phyloP scores from a whole-genome alignment of 1,140 invertebrate species.

The Drosophila biarmipes region DNA sequence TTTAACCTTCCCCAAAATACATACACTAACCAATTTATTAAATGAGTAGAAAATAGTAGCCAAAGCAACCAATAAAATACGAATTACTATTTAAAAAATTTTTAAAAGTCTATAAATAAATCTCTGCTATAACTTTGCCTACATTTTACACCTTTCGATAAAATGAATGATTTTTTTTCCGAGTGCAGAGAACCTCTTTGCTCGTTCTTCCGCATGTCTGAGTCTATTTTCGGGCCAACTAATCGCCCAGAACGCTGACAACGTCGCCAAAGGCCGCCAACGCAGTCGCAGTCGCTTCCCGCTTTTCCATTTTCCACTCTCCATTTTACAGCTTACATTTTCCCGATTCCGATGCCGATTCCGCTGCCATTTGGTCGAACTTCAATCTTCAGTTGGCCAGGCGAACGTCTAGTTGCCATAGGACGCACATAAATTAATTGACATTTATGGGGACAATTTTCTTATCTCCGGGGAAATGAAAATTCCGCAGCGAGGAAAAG shows the following conservation, averaged over 20 bases:
- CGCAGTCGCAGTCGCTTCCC: slow-evolving; percentile 37
- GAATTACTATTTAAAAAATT: too few relatives aligned
- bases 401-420: slow-evolving; percentile 59
- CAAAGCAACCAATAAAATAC: too few relatives aligned
- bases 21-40: too few relatives aligned
- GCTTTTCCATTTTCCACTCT: slow-evolving; percentile 18
- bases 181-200: slow-evolving; percentile 23
- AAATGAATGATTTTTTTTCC: background rate
- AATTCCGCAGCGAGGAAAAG: slow-evolving; percentile 48
- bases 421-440: slow-evolving; percentile 78
- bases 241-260: slow-evolving; percentile 73
- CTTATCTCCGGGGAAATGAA: slow-evolving; percentile 51
- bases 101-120: too few relatives aligned
- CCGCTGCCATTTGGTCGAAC: slow-evolving; percentile 1
- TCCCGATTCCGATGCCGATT: slow-evolving; percentile 2
- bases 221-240: slow-evolving; percentile 72
- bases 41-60: too few relatives aligned
- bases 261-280: slow-evolving; percentile 52
- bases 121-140: too few relatives aligned
- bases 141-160: background rate
- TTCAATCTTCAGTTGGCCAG: slow-evolving; percentile 20
- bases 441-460: slow-evolving; percentile 73
- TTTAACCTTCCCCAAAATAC: too few relatives aligned
- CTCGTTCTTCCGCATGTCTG: slow-evolving; percentile 71
- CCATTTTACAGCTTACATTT: slow-evolving; percentile 18